Base-by-base conservation (phyloP, 2,888 invertebrate genomes). In the Athetis lepigone region DNA sequence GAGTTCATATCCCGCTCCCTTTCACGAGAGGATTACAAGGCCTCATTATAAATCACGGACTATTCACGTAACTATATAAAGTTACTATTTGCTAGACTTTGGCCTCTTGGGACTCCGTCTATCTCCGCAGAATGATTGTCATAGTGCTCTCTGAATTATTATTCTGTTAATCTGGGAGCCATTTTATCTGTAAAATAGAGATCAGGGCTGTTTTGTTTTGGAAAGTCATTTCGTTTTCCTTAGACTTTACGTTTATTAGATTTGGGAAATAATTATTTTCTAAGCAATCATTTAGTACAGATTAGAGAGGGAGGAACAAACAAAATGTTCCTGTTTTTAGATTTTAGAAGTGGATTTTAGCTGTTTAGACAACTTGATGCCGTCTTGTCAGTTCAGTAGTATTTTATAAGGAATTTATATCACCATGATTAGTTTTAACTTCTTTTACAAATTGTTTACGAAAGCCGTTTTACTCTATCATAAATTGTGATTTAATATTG, bases 41-140 rank as follows among this genome's bases (percentile, higher is more conserved):
- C 68, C 75, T 79, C 73, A 79, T 80, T 79, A 79, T 79, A 80
- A 79, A 79, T 79, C 79, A 79, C 68, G 47, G 70, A 63, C 70
- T 63, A 75, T 79, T 75, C 77, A 75, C 64, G 47, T 63, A 77
- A 79, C 72, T 79, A 62, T 77, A 77, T 54, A 66, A 75, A 75
- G 61, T 79, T 77, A 60, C 58, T 56, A 75, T 77, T 75, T 68
- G 72, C 69, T 71, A 75, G 75, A 70, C 56, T 67, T 67, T 50
- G 62, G 60, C 54, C 77, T 65, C 65, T 45, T 13, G 69, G 58
- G 69, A 39, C 46, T 11, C 55, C 52, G 66, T 69, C 64, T 76
- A 67, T 79, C 52, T 73, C 45, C 40, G 9, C 43, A 62, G 52
- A 74, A 70, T 78, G 73, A 78, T 80, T 78, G 73, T 65, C 69